Conservation (phyloP, 53 echinoderm and acorn worm genomes). For the Holothuria leucospilota region DNA sequence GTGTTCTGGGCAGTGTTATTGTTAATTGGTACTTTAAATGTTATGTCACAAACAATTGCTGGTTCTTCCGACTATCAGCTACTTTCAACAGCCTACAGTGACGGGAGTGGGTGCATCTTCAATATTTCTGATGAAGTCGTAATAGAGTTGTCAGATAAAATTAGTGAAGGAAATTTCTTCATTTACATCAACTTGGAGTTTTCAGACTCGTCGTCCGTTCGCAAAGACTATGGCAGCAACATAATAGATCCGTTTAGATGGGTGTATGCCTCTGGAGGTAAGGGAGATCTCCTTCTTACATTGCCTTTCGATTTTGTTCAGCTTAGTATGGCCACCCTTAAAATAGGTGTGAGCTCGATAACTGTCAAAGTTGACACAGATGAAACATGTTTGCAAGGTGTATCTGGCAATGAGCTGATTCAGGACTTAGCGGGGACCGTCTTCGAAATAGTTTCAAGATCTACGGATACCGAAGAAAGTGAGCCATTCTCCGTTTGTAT, state of each 20-base stretch:
- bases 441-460: slow-evolving; percentile 27
- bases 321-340: slow-evolving; percentile 78
- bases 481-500: slow-evolving; percentile 63
- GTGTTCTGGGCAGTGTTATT: too few species aligned
- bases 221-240: slow-evolving; percentile 53
- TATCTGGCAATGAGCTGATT: slow-evolving; percentile 56
- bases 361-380: slow-evolving; percentile 49
- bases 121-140: slow-evolving; percentile 14
- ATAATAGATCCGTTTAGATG: slow-evolving; percentile 75
- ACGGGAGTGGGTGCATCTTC: slow-evolving; percentile 3
- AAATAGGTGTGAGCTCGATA: slow-evolving; percentile 63
- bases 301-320: slow-evolving; percentile 91
- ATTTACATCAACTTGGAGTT: slow-evolving; percentile 79
- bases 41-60: too few species aligned
- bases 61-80: too few species aligned
- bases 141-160: not conserved
- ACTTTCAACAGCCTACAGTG: too few species aligned
- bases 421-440: slow-evolving; percentile 53
- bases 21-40: too few species aligned
- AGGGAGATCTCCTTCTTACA: slow-evolving; percentile 72
- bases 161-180: slow-evolving; percentile 59
- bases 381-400: slow-evolving; percentile 55
- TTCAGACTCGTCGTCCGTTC: slow-evolving; percentile 18
- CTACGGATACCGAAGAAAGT: slow-evolving; percentile 13
- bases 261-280: slow-evolving; percentile 83